Evolutionary conservation across 2,113 vertebrate species (phyloP).

Genomic region (Podocnemis expansa): DNA sequence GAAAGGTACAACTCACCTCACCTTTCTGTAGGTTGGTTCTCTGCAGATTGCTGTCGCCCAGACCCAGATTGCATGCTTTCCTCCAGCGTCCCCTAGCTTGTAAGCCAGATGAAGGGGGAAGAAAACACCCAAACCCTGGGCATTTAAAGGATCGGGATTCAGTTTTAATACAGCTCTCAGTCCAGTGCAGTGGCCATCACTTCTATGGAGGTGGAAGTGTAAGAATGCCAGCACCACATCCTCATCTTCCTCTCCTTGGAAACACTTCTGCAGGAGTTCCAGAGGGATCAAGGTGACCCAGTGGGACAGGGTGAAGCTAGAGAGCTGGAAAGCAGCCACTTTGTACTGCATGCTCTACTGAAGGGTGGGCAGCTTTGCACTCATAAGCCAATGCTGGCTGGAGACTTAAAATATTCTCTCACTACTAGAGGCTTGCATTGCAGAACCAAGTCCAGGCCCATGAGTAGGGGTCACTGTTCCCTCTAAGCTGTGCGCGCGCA

Average conservation of each 20-base stretch:
- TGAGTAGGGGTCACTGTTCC: too few species aligned
- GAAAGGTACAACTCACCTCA: too few species aligned
- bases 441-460: not conserved
- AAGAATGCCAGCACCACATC: not conserved
- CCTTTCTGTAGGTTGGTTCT: too few species aligned
- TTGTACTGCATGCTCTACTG: not conserved
- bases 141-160: too few species aligned
- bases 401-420: not conserved
- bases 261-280: not conserved
- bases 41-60: too few species aligned
- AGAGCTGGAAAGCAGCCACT: not conserved
- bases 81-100: too few species aligned
- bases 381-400: not conserved
- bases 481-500: too few species aligned
- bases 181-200: too few species aligned
- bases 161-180: too few species aligned
- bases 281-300: not conserved
- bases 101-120: too few species aligned
- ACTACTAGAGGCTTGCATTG: not conserved
- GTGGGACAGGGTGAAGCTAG: not conserved
- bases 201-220: not conserved
- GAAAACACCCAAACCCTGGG: too few species aligned
- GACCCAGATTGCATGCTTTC: too few species aligned
- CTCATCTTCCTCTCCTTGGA: not conserved
- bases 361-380: not conserved